These are phyloP conservation scores for Drosophila robusta DNA, from an alignment of 2,888 invertebrate genomes.

Conservation along the genomic window DNA sequence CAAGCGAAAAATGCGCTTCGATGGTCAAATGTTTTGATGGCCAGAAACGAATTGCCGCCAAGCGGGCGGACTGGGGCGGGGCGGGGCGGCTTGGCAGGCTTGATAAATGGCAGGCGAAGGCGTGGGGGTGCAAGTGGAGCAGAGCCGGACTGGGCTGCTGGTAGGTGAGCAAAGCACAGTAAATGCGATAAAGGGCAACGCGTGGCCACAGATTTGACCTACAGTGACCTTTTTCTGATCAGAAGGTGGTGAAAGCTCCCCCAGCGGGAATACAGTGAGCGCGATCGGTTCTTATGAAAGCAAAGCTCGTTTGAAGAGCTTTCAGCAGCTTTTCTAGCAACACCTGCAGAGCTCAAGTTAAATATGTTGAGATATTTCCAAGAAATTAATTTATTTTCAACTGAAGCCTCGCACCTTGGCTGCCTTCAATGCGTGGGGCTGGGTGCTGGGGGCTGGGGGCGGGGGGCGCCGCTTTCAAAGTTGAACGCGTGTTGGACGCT, in stretches of 20 bases:
- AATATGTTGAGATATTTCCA: too few relatives aligned
- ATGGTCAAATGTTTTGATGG: conserved; percentile 74
- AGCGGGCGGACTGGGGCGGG: not conserved
- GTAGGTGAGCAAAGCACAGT: conserved; percentile 52
- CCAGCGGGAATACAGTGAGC: not conserved
- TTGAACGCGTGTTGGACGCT: conserved; percentile 71
- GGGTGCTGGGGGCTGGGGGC: too few relatives aligned
- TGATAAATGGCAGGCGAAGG: conserved; percentile 20
- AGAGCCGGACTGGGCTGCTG: not conserved
- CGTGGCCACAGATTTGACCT: conserved; percentile 18
- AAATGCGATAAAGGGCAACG: conserved; percentile 41
- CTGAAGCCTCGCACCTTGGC: too few relatives aligned
- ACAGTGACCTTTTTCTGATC: conserved; percentile 37
- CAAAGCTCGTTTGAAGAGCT: not conserved
- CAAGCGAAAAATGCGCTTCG: conserved; percentile 78
- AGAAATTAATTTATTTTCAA: too few relatives aligned
- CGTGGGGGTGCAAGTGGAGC: not conserved
- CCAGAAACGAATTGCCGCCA: conserved; percentile 2
- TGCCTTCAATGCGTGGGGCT: too few relatives aligned
- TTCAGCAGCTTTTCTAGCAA: not conserved
- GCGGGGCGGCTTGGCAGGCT: not conserved
- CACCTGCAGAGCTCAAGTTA: too few relatives aligned
- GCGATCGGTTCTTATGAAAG: not conserved
- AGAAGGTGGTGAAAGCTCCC: conserved; percentile 4
- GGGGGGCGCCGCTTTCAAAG: conserved; percentile 23